These are phyloP conservation scores for Leptarthrus brevirostris DNA, from an alignment of 2,888 invertebrate genomes.

Conservation along the genomic window DNA sequence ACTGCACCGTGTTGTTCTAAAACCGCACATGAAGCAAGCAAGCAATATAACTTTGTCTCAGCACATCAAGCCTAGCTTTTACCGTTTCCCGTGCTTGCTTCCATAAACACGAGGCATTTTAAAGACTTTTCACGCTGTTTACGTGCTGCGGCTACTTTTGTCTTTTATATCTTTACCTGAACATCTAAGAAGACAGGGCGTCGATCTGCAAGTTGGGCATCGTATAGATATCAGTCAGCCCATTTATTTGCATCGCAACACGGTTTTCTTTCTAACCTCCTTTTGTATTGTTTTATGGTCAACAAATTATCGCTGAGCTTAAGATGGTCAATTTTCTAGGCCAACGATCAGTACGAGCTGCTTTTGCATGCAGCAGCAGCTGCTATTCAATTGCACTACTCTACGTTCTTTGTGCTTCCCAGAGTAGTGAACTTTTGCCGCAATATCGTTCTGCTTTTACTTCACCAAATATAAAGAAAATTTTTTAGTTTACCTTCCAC, in stretches of 20 bases:
- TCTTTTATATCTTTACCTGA: slow-evolving; percentile 1
- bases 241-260: slow-evolving; percentile 12
- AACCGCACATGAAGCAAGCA: background rate
- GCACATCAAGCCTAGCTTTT: background rate
- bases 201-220: background rate
- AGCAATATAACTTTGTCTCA: background rate
- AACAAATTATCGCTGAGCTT: slow-evolving; percentile 33
- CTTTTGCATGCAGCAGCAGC: background rate
- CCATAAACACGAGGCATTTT: slow-evolving; percentile 40
- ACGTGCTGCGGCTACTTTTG: slow-evolving; percentile 32
- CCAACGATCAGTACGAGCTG: background rate
- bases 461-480: slow-evolving; percentile 6
- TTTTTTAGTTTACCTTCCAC: background rate
- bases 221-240: background rate
- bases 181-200: slow-evolving; percentile 4
- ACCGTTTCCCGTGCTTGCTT: slow-evolving; percentile 36
- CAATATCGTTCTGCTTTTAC: slow-evolving; percentile 10
- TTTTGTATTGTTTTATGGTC: slow-evolving; percentile 37
- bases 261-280: slow-evolving; percentile 10
- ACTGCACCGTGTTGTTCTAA: background rate
- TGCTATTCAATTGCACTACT: background rate
- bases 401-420: slow-evolving; percentile 13
- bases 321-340: slow-evolving; percentile 48
- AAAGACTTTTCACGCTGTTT: slow-evolving; percentile 44
- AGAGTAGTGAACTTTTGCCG: slow-evolving; percentile 1